A percentile compares a stretch with the other conserved stretches of the same genome.
Conservation (phyloP, 2,113 vertebrate genomes). For the Amia ocellicauda region DNA sequence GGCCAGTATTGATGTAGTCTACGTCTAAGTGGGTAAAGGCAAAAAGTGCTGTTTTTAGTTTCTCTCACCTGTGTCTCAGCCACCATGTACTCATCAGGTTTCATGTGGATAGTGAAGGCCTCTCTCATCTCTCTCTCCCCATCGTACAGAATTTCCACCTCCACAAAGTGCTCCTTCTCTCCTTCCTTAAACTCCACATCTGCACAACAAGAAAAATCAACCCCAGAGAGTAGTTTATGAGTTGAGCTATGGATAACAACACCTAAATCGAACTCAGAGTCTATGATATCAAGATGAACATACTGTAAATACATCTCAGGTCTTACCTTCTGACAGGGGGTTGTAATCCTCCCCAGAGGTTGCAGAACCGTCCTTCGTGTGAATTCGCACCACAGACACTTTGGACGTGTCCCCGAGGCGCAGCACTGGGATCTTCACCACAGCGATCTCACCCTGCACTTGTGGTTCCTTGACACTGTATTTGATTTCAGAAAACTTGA, state of each 20-base stretch:
- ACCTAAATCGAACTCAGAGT: too few relatives aligned
- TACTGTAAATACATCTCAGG: too few relatives aligned
- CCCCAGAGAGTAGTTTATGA: neutral
- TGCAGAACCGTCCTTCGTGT: conserved; percentile 82
- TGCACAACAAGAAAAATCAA: conserved; percentile 33
- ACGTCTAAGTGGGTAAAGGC: too few relatives aligned
- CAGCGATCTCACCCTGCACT: conserved; percentile 57
- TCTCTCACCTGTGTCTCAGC: conserved; percentile 74
- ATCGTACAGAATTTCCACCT: conserved; percentile 75
- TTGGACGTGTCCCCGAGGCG: conserved; percentile 72
- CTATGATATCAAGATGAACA: too few relatives aligned
- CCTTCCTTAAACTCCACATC: conserved; percentile 77
- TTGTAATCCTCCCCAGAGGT: conserved; percentile 81
- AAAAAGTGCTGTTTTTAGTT: neutral
- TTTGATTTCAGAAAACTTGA: conserved; percentile 79
- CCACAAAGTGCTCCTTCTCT: conserved; percentile 71
- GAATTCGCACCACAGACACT: conserved; percentile 74
- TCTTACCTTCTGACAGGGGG: conserved; percentile 74
- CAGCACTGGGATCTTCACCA: conserved; percentile 69
- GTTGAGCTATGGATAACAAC: too few relatives aligned
- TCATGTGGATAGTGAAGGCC: conserved; percentile 76
- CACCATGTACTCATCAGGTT: conserved; percentile 80
- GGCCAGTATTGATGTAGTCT: too few relatives aligned
- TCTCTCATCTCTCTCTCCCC: conserved; percentile 80
- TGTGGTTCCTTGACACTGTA: conserved; percentile 75